Evolutionary conservation across 2,113 vertebrate genomes (phyloP), one percentile per base, ranked within the genome.

Genomic region (Stercorarius parasiticus): DNA sequence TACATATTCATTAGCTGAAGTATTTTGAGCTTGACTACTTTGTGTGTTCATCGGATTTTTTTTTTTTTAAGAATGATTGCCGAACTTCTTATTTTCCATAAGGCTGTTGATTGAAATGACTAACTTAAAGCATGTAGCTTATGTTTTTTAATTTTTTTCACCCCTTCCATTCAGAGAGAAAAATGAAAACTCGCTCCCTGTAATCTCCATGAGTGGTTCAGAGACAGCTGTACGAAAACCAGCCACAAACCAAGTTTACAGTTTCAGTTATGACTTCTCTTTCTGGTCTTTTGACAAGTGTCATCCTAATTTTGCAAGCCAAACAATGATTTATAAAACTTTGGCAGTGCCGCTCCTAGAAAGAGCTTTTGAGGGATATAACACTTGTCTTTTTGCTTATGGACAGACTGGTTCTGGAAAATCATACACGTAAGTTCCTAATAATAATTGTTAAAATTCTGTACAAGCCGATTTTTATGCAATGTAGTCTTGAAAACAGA

Each of bases 331-430:
- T 81, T 99, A 99, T 53, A 86, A 98, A 90, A 98, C 94, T 3
- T 83, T 99, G 71, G 99, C 98, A 4, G 94, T 97, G 22, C 99
- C 99, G 1, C 98, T 99, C 55, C 98, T 99, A 0, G 98, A 99
- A 65, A 98, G 98, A 95, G 99, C 99, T 52, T 99, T 99, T 45
- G 98, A 99, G 90, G 99, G 99, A 34, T 99, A 99, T 86, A 99
- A 99, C 15, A 97, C 99, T 53, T 99, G 99, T 82, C 98, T 99
- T 50, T 99, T 99, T 95, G 99, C 99, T 30, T 99, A 99, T 11
- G 99, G 99, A 4, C 99, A 99, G 97, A 99, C 99, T 5, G 99
- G 99, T 55, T 99, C 99, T 78, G 99, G 99, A 78, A 99, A 99
- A 94, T 99, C 99, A 0, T 99, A 99, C 91, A 99, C 99, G 99